Conservation (phyloP, 2,888 invertebrate genomes). For the Mesorhabditis belari region DNA sequence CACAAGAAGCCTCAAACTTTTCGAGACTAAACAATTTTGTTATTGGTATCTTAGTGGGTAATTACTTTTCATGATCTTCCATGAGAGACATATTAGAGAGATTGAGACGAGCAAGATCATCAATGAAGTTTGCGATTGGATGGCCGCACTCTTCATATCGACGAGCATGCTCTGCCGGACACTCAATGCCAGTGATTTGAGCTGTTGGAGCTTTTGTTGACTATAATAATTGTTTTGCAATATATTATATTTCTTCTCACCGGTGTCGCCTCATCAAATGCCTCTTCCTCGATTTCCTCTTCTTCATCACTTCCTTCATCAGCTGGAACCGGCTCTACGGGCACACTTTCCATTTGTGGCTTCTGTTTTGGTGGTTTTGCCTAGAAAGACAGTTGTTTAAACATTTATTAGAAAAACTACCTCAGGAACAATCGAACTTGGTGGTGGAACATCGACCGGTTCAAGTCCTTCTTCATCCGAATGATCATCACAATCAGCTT, state of each 20-base stretch:
- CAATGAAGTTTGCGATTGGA: neutral
- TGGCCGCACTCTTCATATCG: neutral
- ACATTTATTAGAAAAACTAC: neutral
- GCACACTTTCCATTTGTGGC: neutral
- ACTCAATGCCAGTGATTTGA: neutral
- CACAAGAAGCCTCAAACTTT: constrained; percentile 25
- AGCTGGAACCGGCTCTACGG: neutral
- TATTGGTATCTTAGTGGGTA: neutral
- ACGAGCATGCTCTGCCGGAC: neutral
- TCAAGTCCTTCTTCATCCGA: constrained; percentile 15
- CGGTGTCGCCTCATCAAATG: no score
- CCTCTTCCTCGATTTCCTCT: constrained; percentile 8
- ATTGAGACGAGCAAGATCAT: neutral
- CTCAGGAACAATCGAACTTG: neutral
- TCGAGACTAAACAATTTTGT: constrained; percentile 18
- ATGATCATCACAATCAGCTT: constrained; percentile 47
- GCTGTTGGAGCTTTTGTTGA: no score
- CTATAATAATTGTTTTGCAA: neutral
- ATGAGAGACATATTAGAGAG: neutral
- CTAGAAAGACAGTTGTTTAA: neutral
- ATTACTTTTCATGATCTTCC: neutral
- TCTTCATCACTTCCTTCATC: constrained; percentile 3
- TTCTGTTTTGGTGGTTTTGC: neutral
- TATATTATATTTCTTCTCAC: neutral
- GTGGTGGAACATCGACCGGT: neutral